phyloP scores from a whole-genome alignment of 2,888 invertebrate species.

The Heliconius charithonia region DNA sequence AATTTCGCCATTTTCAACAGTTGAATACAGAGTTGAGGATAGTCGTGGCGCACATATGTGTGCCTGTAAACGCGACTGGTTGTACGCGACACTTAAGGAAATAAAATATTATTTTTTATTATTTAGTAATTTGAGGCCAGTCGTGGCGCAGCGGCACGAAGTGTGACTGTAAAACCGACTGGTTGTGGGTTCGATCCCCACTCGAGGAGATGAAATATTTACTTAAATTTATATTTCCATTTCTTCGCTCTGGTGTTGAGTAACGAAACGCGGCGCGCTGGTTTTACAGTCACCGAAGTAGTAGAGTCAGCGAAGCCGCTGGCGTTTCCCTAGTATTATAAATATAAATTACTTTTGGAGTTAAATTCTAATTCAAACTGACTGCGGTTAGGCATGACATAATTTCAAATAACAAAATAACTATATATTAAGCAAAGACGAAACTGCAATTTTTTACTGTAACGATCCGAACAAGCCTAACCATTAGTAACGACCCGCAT shows the following conservation, averaged over 20 bases:
- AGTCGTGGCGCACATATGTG: neutral
- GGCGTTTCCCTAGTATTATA: no score
- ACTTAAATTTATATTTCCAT: no score
- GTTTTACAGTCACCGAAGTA: no score
- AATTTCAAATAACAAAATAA: neutral
- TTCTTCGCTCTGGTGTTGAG: neutral
- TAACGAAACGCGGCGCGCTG: no score
- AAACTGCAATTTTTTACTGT: slow-evolving; percentile 19
- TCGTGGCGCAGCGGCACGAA: no score
- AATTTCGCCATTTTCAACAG: no score
- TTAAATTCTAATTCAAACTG: no score
- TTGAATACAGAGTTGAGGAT: neutral
- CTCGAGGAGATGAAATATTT: no score
- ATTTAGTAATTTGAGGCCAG: neutral
- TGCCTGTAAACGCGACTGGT: neutral
- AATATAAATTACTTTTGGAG: no score
- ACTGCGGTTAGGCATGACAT: neutral
- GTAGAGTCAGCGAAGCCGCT: no score
- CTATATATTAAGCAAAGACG: neutral
- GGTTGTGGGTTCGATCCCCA: no score
- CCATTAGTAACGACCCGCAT: slow-evolving; percentile 40
- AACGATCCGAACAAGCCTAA: slow-evolving; percentile 24
- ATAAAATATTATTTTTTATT: neutral
- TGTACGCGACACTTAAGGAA: neutral
- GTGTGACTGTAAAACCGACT: no score